Evolutionary conservation across 2,888 invertebrate species (phyloP), one percentile per base, ranked within the genome.

Genomic region (Nomada hirtipes): DNA sequence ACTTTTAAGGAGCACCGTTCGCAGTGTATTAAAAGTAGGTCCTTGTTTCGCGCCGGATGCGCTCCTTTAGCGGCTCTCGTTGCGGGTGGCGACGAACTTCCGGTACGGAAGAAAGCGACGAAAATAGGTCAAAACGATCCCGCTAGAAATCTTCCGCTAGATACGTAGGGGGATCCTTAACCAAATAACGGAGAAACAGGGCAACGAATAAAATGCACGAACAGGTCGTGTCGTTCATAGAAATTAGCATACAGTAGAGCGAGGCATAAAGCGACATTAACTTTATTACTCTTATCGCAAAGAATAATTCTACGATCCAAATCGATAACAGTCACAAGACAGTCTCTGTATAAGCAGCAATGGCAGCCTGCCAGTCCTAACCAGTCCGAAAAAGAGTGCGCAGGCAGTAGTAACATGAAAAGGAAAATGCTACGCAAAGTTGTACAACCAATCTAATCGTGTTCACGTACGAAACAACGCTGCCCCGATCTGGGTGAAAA

Each of bases 51-150:
- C 67, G 53, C 84, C 88, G 87, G 89, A 86, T 88, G 82, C 67
- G 47, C n/a, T 55, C 72, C 79, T 84, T 36, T 89, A 89, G 89
- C 89, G 89, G 89, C 80, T 88, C 82, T 80, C 63, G 70, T 82
- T 82, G 75, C 88, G 85, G 70, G 86, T 73, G 80, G 65, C 68
- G 76, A 82, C 29, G 70, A 71, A 80, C 69, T 82, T 85, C 88
- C 85, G 76, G 64, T 74, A 26, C 67, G 72, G 64, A 71, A 82
- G 55, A 55, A 75, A 80, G 73, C 63, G 73, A 74, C 70, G 59
- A 71, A 74, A 65, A 61, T 84, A 82, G 84, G 86, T 72, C 81
- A 36, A 63, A 63, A 82, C 72, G 36, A 61, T 23, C 47, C 71
- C 77, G 69, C 36, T 63, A 59, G 47, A 57, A 61, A 29, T 26